These are phyloP conservation scores for Pyrrhosoma nymphula DNA, from an alignment of 2,888 invertebrate species.

Conservation along the genomic window DNA sequence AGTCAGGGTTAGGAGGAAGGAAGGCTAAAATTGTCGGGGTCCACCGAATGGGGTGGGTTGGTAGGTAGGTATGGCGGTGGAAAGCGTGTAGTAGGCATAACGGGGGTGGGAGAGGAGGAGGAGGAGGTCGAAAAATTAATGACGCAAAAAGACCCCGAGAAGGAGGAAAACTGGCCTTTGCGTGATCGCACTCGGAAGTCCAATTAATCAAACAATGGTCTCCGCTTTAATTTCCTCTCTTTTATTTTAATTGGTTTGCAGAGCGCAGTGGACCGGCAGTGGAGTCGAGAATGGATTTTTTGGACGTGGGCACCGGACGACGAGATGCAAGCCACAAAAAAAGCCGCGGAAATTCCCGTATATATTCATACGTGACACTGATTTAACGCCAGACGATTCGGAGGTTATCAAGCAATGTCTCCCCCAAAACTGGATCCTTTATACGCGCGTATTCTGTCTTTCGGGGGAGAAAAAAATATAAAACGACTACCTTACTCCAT, in stretches of 20 bases:
- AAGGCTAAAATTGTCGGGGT: neutral
- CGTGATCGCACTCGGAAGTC: neutral
- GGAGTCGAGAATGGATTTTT: neutral
- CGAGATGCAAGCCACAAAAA: neutral
- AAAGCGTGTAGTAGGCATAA: no score
- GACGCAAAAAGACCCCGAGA: neutral
- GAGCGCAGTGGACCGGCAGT: neutral
- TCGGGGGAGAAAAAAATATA: neutral
- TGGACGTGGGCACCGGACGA: neutral
- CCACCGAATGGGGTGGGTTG: neutral
- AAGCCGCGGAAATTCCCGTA: neutral
- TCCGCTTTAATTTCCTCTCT: neutral
- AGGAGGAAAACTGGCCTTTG: neutral
- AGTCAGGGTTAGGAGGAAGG: neutral
- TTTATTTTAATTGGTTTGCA: conserved; percentile 10
- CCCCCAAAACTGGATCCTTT: neutral
- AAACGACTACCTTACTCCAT: neutral
- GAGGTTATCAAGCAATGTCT: neutral
- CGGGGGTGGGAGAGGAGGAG: neutral
- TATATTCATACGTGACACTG: neutral
- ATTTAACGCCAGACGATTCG: neutral
- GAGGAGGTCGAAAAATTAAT: neutral
- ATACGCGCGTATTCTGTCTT: neutral
- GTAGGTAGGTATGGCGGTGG: no score
- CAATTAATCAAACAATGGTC: conserved; percentile 33